Evolutionary conservation across 2,113 vertebrate genomes (phyloP).

Genomic region (Antechinus stuartii): DNA sequence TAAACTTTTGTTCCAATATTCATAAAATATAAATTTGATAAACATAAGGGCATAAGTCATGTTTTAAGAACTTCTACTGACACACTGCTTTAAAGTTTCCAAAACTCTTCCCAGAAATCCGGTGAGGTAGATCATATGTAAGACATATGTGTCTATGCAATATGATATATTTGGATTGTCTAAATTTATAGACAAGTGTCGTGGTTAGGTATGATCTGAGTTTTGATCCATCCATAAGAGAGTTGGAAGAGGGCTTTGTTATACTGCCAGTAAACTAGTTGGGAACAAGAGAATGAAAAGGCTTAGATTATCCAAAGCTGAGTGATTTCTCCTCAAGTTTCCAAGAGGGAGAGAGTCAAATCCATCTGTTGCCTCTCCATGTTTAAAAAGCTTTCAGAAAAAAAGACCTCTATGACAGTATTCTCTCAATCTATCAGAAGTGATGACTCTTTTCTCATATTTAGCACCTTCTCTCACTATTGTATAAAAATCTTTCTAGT

Average conservation of each 20-base stretch:
- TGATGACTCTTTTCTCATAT: background rate
- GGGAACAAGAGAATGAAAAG: background rate
- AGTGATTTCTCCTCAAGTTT: background rate
- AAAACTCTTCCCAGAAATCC: background rate
- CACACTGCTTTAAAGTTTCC: background rate
- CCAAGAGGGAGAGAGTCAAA: background rate
- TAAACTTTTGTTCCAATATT: background rate
- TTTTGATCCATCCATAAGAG: background rate
- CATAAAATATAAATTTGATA: slow-evolving; percentile 29
- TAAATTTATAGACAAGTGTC: background rate
- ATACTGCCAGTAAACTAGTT: background rate
- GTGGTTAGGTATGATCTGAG: background rate
- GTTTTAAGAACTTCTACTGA: background rate
- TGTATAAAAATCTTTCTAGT: slow-evolving; percentile 34
- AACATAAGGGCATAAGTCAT: background rate
- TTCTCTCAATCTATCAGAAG: background rate
- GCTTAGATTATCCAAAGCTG: background rate
- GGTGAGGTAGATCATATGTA: background rate
- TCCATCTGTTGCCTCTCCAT: background rate
- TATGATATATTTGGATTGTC: background rate
- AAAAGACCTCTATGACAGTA: background rate
- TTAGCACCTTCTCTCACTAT: background rate
- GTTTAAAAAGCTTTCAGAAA: background rate
- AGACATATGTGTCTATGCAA: background rate
- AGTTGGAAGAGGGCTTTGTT: background rate